Base-by-base conservation (phyloP, 1,140 invertebrate genomes). In the Lordiphosa mommai region DNA sequence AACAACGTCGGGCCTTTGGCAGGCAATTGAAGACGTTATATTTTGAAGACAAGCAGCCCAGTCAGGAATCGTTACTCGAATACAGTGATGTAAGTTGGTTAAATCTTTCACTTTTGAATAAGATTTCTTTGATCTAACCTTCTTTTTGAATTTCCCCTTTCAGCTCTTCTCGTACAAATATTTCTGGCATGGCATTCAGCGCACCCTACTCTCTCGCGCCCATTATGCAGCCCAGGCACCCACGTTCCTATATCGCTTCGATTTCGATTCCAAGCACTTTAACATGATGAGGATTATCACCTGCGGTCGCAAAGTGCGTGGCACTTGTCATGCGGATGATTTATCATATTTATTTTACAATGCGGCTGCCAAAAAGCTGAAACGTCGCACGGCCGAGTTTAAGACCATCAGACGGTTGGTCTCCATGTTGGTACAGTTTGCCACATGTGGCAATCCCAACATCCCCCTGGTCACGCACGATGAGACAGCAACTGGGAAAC, bases 281-380 rank as follows among this genome's bases (percentile, higher is more conserved):
- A 89, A 89, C 58, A 82, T 79, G 14, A 82, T 86, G 50, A 67
- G 87, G 17, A 72, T 90, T 37, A 90, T 91, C 61, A 88, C 85
- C 30, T 88, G 87, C 13, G 87, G 87, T 3, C 70, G 84, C 29
- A 88, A 87, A 52, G 66, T 87, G 48, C 84, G 87, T 4, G 87
- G 87, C 53, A 90, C 91, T n/a, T 91, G 89, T 61, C 93, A 94
- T 73, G 91, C 90, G 0, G 93, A 94, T 61, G 93, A 94, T 68
- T 53, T 93, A 2, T 92, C 92, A 49, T 93, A 93, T 82, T 63
- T 93, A 32, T 94, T 93, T 71, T 89, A 90, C 65, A 91, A 89
- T 55, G 80, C 71, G 47, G 76, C 90, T 16, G 90, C 89, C 36
- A 76, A 86, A 23, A 90, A 90, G 55, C 66, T 88, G 43, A 87